Evolutionary conservation across 1,140 invertebrate species (phyloP), one percentile per base, ranked within the genome.

Genomic region (Dendrolimus punctatus): DNA sequence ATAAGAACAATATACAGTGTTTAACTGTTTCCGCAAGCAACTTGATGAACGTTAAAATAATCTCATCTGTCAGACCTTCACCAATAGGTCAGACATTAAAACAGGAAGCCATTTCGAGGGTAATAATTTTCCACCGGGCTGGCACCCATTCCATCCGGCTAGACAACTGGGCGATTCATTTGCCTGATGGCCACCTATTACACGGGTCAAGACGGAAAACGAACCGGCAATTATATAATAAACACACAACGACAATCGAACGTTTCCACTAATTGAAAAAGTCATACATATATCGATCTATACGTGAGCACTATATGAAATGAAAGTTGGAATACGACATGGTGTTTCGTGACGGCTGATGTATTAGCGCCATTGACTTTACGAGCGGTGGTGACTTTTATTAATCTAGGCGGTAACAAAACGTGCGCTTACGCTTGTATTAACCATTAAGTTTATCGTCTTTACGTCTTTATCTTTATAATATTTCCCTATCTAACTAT

Each of bases 201-300:
- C 71, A 73, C 60, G 61, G 73, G 73, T 76, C 76, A 82, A 82
- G 82, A 85, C 82, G 70, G 82, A 85, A 83, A 82, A 82, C 81
- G 71, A 78, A 80, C 76, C 73, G 58, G 67, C 82, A 80, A 83
- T 83, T 85, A 83, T 74, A 74, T 77, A 80, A 80, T 80, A 76
- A 82, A 76, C 72, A 23, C 23, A 75, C 72, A 81, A 81, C 68
- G 77, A 84, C 76, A 80, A 83, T 78, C 76, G 77, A 83, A 82
- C 82, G 76, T 84, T 76, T 78, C 76, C 79, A 82, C 72, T 85
- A 85, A 84, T 85, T 84, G 79, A 84, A 84, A 81, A 80, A 73
- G 74, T 71, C 71, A 68, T 66, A 61, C 64, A 51, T 53, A 64
- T 61, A 79, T 82, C 75, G 78, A 85, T 82, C 71, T 57, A 63